phyloP scores from a whole-genome alignment of 2,113 vertebrate species.

The Myrmecobius fasciatus region DNA sequence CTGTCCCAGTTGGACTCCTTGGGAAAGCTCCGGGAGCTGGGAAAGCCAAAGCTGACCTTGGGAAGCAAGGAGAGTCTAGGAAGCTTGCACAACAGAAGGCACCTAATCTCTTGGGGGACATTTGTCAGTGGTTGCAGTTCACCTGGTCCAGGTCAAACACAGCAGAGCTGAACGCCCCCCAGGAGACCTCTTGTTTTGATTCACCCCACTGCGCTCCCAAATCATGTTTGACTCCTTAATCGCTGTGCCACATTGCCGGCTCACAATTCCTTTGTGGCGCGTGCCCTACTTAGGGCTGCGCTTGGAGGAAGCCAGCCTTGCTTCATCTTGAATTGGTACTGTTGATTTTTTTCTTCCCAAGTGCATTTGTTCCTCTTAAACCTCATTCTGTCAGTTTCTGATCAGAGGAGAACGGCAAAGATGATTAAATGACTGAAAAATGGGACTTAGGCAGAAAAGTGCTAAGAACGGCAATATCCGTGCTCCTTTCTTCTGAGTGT shows the following conservation, averaged over 20 bases:
- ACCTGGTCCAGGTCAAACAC: not conserved
- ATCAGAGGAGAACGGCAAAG: not conserved
- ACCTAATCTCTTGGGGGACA: not conserved
- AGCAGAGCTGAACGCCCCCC: not conserved
- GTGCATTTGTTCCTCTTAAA: slow-evolving; percentile 1
- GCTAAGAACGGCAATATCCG: not conserved
- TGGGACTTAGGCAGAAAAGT: not conserved
- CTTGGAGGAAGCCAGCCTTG: not conserved
- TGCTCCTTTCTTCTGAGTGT: not conserved
- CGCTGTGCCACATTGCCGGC: not conserved
- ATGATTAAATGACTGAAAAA: slow-evolving; percentile 3
- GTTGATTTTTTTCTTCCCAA: not conserved
- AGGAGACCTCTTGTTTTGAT: not conserved
- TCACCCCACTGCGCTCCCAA: not conserved
- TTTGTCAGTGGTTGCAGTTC: not conserved
- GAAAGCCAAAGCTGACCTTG: not conserved
- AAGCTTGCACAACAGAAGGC: not conserved
- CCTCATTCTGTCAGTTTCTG: not conserved
- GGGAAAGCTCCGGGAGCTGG: not conserved
- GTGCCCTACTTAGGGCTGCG: not conserved
- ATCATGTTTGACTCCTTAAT: not conserved
- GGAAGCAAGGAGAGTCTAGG: not conserved
- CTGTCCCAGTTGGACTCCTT: not conserved
- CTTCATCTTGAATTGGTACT: not conserved
- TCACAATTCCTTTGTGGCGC: not conserved